Base-by-base conservation (phyloP, 2,888 invertebrate genomes). In the Amphipoea oculea region DNA sequence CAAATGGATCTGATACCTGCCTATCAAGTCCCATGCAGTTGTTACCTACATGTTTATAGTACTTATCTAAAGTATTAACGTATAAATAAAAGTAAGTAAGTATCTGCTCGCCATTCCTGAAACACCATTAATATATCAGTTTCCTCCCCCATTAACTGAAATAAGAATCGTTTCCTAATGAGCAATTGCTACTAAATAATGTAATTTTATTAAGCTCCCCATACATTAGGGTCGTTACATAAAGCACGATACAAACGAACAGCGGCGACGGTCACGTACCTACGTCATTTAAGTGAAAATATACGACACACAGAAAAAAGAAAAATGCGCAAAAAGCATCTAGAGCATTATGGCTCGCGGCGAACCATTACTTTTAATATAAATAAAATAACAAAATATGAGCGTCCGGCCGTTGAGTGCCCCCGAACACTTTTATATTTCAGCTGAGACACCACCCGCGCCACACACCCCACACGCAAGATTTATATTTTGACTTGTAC, bases 321-420 rank as follows among this genome's bases (percentile, higher is more conserved):
- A 96, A 94, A 95, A 96, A 96, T 95, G 96, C 92, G 94, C 95
- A 95, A 95, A 96, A 96, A 96, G 94, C 93, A 95, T 95, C 95
- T 92, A 93, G 95, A 95, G 94, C 95, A 95, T 96, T 96, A 96
- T 96, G 94, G 95, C 93, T 94, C 93, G 94, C 93, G 94, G 91
- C 92, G 89, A 92, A 95, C 96, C 96, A 97, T 97, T 97, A 97
- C 97, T 97, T 97, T 97, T 96, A 96, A 97, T 97, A 96, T 96
- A 96, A 96, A 96, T 96, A 96, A 97, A 96, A 97, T 96, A 97
- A 96, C 96, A 97, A 97, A 97, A 97, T 97, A 97, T 97, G 97
- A 97, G 96, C 93, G 96, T 96, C 96, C 96, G 96, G 96, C 96
- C 95, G 96, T 93, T 94, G 96, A 96, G 96, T 96, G 96, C 96